Evolutionary conservation across 2,113 vertebrate genomes (phyloP).

Genomic region (Noturus placidus): DNA sequence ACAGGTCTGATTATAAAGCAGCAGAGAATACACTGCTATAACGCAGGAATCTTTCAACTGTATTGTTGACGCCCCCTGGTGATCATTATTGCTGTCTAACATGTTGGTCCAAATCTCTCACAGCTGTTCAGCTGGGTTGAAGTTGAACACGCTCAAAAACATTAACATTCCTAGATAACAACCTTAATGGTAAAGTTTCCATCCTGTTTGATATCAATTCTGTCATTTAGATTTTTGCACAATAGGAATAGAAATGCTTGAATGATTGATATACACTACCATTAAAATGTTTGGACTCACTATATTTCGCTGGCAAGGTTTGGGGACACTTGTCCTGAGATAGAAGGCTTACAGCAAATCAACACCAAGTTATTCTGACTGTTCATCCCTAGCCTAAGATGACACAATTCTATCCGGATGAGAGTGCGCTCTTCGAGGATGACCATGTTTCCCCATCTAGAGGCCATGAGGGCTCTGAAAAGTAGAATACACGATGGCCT

Average conservation of each 20-base stretch:
- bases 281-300: background rate
- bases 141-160: background rate
- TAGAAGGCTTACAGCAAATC: background rate
- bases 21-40: too few species aligned
- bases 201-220: background rate
- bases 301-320: background rate
- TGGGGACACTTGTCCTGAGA: background rate
- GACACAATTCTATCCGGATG: background rate
- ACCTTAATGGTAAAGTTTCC: background rate
- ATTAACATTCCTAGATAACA: background rate
- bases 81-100: background rate
- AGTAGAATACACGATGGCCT: background rate
- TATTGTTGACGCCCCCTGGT: slow-evolving; percentile 31
- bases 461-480: background rate
- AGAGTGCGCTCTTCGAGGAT: background rate
- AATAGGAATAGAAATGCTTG: background rate
- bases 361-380: background rate
- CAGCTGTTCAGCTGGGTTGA: background rate
- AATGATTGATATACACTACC: background rate
- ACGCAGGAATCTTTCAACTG: background rate
- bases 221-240: background rate
- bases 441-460: background rate
- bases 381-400: background rate
- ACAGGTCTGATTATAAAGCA: background rate
- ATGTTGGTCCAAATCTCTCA: background rate